Evolutionary conservation across 2,113 vertebrate species (phyloP), one percentile per base, ranked within the genome.

Genomic region (Dolichallabes microphthalmus): DNA sequence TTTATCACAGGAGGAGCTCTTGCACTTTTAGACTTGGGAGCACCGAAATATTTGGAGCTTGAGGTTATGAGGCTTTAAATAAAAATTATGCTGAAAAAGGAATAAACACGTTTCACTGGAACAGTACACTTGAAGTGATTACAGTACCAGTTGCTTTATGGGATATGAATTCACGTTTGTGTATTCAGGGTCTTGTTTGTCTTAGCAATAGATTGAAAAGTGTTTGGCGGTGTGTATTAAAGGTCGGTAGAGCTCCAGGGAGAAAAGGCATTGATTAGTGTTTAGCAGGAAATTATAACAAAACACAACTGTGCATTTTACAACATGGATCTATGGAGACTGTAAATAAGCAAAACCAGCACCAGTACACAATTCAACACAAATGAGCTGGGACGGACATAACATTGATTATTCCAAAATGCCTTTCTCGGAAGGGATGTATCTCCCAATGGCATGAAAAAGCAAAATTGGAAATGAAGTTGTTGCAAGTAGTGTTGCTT

Each of bases 241-340:
- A 81, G 78, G 75, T 63, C 84, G 73, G 30, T 52, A n/a, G 39
- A 61, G 32, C 61, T 85, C 74, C 27, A 61, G 57, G 27, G 57
- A 85, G 14, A 14, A 12, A 86, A 63, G 9, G 4, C 45, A 63
- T 53, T 71, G 15, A 64, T 74, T 81, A 74, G 27, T 63, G 68
- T 52, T 80, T 79, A 61, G 39, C 68, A 81, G 81, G 17, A 68
- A 79, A 57, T 66, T 69, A 86, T 68, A 27, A 74, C 66, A 74
- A 55, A 27, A 80, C 27, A 61, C 78, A 81, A 50, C 68, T 52
- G 66, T 53, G 27, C 76, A 2, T 80, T 45, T n/a, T 25, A 27
- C 15, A 53, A 35, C 12, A 13, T 27, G n/a, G 5, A 53, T 45
- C 32, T 80, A n/a, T 52, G 66, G 3, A 0, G 27, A 68, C 7